A percentile compares a stretch with the other conserved stretches of the same genome.
Evolutionary conservation across 2,888 invertebrate species (phyloP).

Genomic region (Caenorhabditis wallacei): DNA sequence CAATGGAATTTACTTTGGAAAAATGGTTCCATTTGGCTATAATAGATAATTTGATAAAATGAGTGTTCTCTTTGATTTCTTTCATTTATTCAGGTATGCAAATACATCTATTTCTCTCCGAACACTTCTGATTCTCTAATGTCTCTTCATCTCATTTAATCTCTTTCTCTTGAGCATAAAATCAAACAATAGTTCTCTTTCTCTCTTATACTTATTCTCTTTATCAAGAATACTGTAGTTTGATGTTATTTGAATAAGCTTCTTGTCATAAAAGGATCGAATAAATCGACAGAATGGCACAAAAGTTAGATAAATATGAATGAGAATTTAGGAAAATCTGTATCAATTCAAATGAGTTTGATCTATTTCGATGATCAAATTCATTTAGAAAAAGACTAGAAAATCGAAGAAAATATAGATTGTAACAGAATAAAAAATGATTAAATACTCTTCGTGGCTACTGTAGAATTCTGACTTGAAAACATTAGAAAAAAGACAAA

Average conservation of each 20-base stretch:
- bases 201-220: slow-evolving; percentile 22
- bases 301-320: not conserved
- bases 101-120: slow-evolving; percentile 11
- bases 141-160: not conserved
- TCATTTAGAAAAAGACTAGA: too few relatives aligned
- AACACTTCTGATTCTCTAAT: slow-evolving; percentile 19
- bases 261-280: slow-evolving; percentile 16
- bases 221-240: not conserved
- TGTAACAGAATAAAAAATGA: too few relatives aligned
- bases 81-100: slow-evolving; percentile 1
- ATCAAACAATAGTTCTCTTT: slow-evolving; percentile 38
- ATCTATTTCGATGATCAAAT: too few relatives aligned
- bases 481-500: not conserved
- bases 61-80: not conserved
- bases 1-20: not conserved
- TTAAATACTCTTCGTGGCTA: not conserved
- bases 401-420: too few relatives aligned
- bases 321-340: not conserved
- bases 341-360: too few relatives aligned
- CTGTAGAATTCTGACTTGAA: slow-evolving; percentile 5
- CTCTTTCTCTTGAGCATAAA: slow-evolving; percentile 37
- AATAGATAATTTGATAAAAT: too few relatives aligned
- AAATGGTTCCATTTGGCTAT: too few relatives aligned
- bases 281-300: slow-evolving; percentile 2
- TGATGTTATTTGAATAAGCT: slow-evolving; percentile 12